A percentile compares a stretch with the other conserved stretches of the same genome.
These are phyloP conservation scores for Drepana falcataria DNA, from an alignment of 2,888 invertebrate genomes.

Conservation along the genomic window DNA sequence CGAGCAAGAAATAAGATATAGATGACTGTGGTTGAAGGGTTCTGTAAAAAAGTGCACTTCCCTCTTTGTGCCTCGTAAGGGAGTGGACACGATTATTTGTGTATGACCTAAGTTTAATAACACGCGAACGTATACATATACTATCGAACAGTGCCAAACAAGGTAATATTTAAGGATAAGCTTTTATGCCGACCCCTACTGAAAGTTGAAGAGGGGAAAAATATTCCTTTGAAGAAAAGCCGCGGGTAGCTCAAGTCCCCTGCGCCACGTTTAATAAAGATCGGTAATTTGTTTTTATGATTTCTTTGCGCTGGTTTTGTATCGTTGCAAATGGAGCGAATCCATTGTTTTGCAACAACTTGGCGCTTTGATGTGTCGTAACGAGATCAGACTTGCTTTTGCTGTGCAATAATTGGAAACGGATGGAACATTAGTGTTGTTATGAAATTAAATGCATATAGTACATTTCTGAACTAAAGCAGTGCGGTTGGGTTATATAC, in stretches of 20 bases:
- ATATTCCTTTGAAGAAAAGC: constrained; percentile 35
- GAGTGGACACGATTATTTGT: too few species aligned
- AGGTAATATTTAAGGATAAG: neutral
- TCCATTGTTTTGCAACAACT: constrained; percentile 3
- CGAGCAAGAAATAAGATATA: too few species aligned
- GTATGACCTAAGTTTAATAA: too few species aligned
- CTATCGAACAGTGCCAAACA: neutral
- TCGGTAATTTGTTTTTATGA: constrained; percentile 46
- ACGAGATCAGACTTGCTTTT: too few species aligned
- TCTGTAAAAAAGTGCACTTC: too few species aligned
- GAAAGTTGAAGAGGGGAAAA: constrained; percentile 31
- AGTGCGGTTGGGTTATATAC: too few species aligned
- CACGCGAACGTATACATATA: neutral
- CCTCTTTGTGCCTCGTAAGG: too few species aligned
- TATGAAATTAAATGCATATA: too few species aligned
- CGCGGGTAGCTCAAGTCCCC: constrained; percentile 13
- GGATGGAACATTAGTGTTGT: neutral
- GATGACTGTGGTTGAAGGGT: too few species aligned
- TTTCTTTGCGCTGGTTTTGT: constrained; percentile 20
- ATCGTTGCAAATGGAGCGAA: constrained; percentile 1
- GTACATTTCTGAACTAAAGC: too few species aligned
- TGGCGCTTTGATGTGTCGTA: neutral
- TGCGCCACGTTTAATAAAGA: constrained; percentile 37
- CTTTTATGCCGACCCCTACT: constrained; percentile 3
- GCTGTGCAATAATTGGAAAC: neutral